Evolutionary conservation across 2,797 vertebrate species (phyloP), one percentile per base, ranked within the genome.

Genomic region (Lycodopsis pacificus): DNA sequence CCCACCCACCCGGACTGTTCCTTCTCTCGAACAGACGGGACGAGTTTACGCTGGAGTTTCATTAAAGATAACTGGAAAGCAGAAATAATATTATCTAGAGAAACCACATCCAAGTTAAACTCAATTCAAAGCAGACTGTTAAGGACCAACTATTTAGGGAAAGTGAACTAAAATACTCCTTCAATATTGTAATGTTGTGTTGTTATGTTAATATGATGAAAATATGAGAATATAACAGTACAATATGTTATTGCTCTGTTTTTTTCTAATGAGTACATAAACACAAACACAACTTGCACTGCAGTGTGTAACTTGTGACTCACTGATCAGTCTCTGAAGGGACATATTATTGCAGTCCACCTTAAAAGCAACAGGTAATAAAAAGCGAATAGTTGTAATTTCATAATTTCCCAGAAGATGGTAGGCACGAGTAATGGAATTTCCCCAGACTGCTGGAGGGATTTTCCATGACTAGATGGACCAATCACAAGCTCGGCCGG

Each of bases 291-390:
- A 0, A 36, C 14, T 68, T 56, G 12, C 11, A 46, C 17, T 25
- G 9, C 10, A 25, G 6, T 49, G 59, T 22, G 10, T 13, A 3
- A 67, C 6, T 48, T 46, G 9, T 32, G 19, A 44, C 9, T 51
- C 56, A 66, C 6, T 34, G 1, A 30, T 30, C 1, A 48, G 7
- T 61, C 20, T 20, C 9, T 6, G 2, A 32, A 3, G 3, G 0
- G 4, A 12, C 11, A 36, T 7, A 79, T 66, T 25, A 0, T 19
- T 0, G 12, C 27, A 77, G 73, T 90, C 94, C 87, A 94, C 95
- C 95, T 96, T 96, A 95, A 96, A 40, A 84, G 7, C 30, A 66
- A 25, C 53, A 66, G 11, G 15, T 49, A 48, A 40, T 1, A 64
- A 36, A 72, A 68, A 46, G 10, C 0, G 11, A 30, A 3, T 1